These are phyloP conservation scores for Porites divaricata DNA, from an alignment of 92 coral and sea anemone species.

Conservation along the genomic window DNA sequence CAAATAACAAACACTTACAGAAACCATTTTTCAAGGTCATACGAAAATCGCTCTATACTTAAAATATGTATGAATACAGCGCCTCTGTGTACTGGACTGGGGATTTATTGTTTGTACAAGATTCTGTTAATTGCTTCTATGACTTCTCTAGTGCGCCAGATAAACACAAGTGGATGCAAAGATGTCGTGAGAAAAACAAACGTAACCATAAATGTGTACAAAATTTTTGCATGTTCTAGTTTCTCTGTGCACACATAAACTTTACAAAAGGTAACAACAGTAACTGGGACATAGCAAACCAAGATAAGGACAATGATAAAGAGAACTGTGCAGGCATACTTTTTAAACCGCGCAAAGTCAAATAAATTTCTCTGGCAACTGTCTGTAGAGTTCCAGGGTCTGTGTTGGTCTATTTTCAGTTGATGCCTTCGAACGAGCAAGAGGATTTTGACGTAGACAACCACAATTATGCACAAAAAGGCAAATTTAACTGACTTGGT, in stretches of 20 bases:
- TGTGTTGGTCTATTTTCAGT: constrained; percentile 3
- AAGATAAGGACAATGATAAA: constrained; percentile 18
- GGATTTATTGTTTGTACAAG: not conserved
- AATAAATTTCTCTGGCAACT: constrained; percentile 5
- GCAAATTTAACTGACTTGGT: constrained; percentile 10
- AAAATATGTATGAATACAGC: too few species aligned
- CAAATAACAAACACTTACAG: too few species aligned
- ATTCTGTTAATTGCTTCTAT: constrained; percentile 26
- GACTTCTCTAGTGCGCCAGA: constrained; percentile 32
- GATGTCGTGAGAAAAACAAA: constrained; percentile 39
- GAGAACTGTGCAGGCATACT: constrained; percentile 22
- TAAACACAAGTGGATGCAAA: constrained; percentile 28
- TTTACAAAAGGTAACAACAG: constrained; percentile 27
- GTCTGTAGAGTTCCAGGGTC: not conserved
- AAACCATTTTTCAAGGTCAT: too few species aligned
- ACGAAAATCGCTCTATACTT: too few species aligned
- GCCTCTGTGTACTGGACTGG: not conserved
- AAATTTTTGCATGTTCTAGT: constrained; percentile 28
- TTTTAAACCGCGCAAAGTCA: constrained; percentile 20
- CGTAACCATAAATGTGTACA: constrained; percentile 14
- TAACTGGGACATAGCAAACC: constrained; percentile 33
- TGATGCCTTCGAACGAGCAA: constrained; percentile 38
- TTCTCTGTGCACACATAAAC: constrained; percentile 28
- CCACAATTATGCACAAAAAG: constrained; percentile 1
- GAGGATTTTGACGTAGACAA: constrained; percentile 26